Evolutionary conservation across 2,888 invertebrate species (phyloP), one percentile per base, ranked within the genome.

Genomic region (Andrena bucephala): DNA sequence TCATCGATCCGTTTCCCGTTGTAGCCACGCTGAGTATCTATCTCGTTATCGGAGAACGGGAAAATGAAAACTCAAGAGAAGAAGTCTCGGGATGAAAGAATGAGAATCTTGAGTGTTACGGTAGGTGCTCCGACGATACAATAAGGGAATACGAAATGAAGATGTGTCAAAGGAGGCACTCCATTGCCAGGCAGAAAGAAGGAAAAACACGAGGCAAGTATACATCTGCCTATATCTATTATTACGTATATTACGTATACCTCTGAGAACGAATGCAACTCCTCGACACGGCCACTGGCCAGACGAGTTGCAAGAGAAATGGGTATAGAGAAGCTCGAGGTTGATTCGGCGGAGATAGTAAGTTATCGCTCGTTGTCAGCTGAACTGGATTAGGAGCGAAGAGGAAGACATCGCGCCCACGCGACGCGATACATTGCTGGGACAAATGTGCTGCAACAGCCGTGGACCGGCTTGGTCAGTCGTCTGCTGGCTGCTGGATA

Each of bases 81-180:
- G 16, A 10, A 24, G 52, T 24, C 57, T 20, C 33, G 54, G 8
- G 62, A 33, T 31, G 67, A 24, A 57, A 59, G 57, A 63, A 67
- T 50, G 72, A 66, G 68, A 77, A 81, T 72, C 63, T 48, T 20
- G 54, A 13, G 54, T 50, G 54, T 57, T 16, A 13, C 52, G 62
- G 66, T 60, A 62, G 70, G 54, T n/a, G 50, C 77, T 10, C 42
- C 5, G 68, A 33, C 29, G 67, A 73, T 48, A 60, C 75, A 76
- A 72, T 59, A 69, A 83, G 57, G 74, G 77, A 85, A 85, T 85
- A 72, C 77, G 65, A 75, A 85, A 83, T 75, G 77, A 85, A 71
- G 72, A 75, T 74, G 65, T 69, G 67, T 66, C 85, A 83, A 85
- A 85, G 74, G 69, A 75, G 83, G 31, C 62, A 66, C 68, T 65